A percentile compares a stretch with the other conserved stretches of the same genome.
These are phyloP conservation scores for Ectemnius lituratus DNA, from an alignment of 2,888 invertebrate genomes.

Conservation along the genomic window DNA sequence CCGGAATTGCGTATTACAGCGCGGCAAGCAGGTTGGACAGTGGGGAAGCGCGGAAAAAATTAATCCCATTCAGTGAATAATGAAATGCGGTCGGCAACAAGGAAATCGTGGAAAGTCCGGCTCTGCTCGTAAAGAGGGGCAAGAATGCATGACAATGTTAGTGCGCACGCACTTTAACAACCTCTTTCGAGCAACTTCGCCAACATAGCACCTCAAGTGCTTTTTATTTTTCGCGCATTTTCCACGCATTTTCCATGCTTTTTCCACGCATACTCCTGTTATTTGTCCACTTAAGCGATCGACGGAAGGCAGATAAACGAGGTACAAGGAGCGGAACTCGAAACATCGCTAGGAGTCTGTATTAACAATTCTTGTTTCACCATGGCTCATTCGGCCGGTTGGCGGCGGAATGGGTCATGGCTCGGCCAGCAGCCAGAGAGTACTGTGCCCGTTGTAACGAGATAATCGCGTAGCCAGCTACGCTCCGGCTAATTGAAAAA, in stretches of 20 bases:
- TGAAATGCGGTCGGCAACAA: conserved; percentile 30
- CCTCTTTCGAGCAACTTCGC: too few relatives aligned
- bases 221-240: background rate
- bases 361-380: background rate
- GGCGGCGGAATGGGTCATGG: too few relatives aligned
- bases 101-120: conserved; percentile 14
- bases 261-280: background rate
- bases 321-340: background rate
- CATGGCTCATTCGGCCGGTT: background rate
- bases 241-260: background rate
- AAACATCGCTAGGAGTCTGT: background rate
- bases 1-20: conserved; percentile 33
- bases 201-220: background rate
- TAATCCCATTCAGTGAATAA: conserved; percentile 40
- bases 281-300: background rate
- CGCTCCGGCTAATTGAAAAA: conserved; percentile 12
- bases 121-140: background rate
- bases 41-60: conserved; percentile 27
- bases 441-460: background rate
- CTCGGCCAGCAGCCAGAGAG: too few relatives aligned
- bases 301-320: background rate
- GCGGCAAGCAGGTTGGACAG: too few relatives aligned
- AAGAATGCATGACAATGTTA: background rate
- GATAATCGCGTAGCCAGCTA: background rate
- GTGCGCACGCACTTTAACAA: background rate